A percentile compares a stretch with the other conserved stretches of the same genome.
Conservation (phyloP, 2,797 vertebrate genomes). For the Sebastiscus tertius region DNA sequence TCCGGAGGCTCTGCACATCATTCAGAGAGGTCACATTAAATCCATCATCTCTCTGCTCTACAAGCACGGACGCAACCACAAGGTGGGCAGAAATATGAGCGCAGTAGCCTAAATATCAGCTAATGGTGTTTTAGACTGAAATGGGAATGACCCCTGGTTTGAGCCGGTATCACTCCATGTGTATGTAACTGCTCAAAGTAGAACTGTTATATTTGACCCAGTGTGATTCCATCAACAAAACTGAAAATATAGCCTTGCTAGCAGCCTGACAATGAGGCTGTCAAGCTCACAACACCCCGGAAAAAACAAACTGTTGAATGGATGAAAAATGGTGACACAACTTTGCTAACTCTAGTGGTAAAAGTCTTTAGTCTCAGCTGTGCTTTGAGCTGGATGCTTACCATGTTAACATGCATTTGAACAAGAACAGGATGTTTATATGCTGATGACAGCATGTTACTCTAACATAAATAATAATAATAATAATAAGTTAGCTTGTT, state of each 20-base stretch:
- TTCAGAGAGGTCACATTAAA: conserved; percentile 94
- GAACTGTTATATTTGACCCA: neutral
- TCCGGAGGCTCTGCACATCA: conserved; percentile 97
- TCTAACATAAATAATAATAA: neutral
- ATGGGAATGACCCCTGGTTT: neutral
- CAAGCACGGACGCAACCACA: conserved; percentile 97
- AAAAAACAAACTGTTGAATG: neutral
- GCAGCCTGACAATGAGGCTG: neutral
- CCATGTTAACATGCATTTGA: neutral
- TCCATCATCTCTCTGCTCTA: conserved; percentile 97
- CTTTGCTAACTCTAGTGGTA: neutral
- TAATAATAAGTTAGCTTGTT: neutral
- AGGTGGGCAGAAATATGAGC: conserved; percentile 81
- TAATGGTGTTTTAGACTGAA: neutral
- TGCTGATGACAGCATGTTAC: neutral
- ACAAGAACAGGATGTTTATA: neutral
- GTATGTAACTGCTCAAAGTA: neutral
- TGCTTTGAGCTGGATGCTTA: neutral
- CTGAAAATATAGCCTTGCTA: neutral
- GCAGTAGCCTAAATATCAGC: neutral
- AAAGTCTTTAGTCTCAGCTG: neutral
- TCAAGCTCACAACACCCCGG: neutral
- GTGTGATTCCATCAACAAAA: neutral
- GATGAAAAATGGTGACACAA: neutral
- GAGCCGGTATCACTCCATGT: neutral